Conservation (phyloP, 2,797 vertebrate genomes). For the Onychomys arenicola region DNA sequence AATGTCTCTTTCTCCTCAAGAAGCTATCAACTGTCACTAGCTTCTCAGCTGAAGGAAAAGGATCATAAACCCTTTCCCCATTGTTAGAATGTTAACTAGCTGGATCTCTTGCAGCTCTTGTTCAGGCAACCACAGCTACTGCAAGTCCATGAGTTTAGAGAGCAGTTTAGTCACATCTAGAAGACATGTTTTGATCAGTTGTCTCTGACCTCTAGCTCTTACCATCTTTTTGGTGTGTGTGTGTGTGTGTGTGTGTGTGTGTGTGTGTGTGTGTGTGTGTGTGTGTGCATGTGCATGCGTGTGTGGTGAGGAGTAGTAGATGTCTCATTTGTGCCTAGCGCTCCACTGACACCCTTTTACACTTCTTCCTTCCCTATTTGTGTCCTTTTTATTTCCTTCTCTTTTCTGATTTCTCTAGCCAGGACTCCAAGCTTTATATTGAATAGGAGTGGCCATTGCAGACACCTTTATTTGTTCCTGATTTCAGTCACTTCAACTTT, state of each 20-base stretch:
- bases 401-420: neutral
- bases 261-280: too few species aligned
- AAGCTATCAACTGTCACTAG: neutral
- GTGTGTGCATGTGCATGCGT: too few species aligned
- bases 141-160: neutral
- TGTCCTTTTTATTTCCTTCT: neutral
- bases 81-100: neutral
- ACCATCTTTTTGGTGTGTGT: too few species aligned
- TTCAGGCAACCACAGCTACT: neutral
- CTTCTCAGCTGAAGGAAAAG: neutral
- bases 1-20: neutral
- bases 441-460: neutral
- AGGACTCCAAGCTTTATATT: neutral
- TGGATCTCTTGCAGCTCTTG: neutral
- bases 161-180: neutral
- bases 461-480: neutral
- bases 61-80: neutral
- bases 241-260: too few species aligned
- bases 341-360: neutral
- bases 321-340: neutral
- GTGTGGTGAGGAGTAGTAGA: neutral
- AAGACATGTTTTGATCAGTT: neutral
- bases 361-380: neutral
- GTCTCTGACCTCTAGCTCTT: neutral
- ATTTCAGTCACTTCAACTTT: neutral